phyloP scores from a whole-genome alignment of 2,797 vertebrate genomes.

The Cossypha dichroa region DNA sequence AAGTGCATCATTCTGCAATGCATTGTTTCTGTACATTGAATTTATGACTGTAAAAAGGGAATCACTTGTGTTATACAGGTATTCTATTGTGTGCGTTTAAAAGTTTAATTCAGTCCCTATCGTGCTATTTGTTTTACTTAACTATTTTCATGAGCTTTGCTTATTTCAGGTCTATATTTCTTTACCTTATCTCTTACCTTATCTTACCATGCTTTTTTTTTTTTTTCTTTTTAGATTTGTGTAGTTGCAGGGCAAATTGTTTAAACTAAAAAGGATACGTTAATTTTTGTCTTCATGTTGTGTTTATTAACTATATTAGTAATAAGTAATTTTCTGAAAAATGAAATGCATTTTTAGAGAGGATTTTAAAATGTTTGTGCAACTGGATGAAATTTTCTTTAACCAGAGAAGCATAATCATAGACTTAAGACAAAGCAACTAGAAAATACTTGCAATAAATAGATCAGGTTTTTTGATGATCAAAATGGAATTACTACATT shows the following conservation, averaged over 20 bases:
- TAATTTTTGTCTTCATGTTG: neutral
- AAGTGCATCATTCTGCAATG: conserved; percentile 60
- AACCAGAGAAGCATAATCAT: neutral
- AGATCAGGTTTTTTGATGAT: neutral
- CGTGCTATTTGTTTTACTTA: conserved; percentile 53
- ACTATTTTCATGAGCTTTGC: conserved; percentile 42
- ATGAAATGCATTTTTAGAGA: neutral
- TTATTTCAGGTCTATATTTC: conserved; percentile 41
- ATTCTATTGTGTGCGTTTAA: conserved; percentile 59
- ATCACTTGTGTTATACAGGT: conserved; percentile 54
- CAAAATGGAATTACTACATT: neutral
- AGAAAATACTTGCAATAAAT: neutral
- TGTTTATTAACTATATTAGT: neutral
- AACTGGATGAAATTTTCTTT: neutral
- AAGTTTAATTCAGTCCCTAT: conserved; percentile 63
- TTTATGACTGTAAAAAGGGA: conserved; percentile 58
- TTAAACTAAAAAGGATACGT: neutral
- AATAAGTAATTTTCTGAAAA: neutral
- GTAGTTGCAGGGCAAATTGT: neutral
- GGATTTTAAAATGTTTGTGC: neutral
- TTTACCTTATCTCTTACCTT: neutral
- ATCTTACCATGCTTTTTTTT: neutral
- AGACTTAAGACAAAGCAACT: neutral
- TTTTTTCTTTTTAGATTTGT: neutral
- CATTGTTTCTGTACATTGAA: conserved; percentile 64